A percentile compares a stretch with the other conserved stretches of the same genome.
phyloP scores from a whole-genome alignment of 1,140 invertebrate genomes.

The Pygmarrhopalites habei region DNA sequence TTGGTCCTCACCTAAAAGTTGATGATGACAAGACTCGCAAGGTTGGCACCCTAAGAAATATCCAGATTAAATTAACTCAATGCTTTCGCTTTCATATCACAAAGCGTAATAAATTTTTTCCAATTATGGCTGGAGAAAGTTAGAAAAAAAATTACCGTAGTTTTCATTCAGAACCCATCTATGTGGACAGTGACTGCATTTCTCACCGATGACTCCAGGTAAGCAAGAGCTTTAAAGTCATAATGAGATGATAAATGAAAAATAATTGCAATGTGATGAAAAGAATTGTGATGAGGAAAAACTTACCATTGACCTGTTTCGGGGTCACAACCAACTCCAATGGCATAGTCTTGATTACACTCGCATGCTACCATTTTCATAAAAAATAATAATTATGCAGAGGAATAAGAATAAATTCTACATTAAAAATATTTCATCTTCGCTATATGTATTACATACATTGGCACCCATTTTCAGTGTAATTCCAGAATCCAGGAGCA shows the following conservation, averaged over 20 bases:
- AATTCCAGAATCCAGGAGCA: conserved; percentile 87
- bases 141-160: no score
- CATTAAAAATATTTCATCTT: conserved; percentile 1
- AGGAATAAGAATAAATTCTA: conserved; percentile 1
- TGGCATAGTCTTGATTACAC: conserved; percentile 78
- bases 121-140: no score
- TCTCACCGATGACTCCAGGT: conserved; percentile 87
- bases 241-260: no score
- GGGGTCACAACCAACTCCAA: conserved; percentile 80
- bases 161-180: conserved; percentile 67
- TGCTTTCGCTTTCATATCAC: no score
- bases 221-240: conserved; percentile 81
- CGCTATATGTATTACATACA: no score
- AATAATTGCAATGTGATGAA: no score
- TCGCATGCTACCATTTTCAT: conserved; percentile 58
- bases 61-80: no score
- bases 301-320: conserved; percentile 84
- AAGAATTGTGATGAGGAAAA: no score
- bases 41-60: conserved; percentile 68
- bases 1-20: no score
- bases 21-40: conserved; percentile 83
- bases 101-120: no score
- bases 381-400: conserved; percentile 2
- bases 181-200: conserved; percentile 87
- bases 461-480: conserved; percentile 72